Base-by-base conservation (phyloP, 1,140 invertebrate species). In the Cotesia typhae region DNA sequence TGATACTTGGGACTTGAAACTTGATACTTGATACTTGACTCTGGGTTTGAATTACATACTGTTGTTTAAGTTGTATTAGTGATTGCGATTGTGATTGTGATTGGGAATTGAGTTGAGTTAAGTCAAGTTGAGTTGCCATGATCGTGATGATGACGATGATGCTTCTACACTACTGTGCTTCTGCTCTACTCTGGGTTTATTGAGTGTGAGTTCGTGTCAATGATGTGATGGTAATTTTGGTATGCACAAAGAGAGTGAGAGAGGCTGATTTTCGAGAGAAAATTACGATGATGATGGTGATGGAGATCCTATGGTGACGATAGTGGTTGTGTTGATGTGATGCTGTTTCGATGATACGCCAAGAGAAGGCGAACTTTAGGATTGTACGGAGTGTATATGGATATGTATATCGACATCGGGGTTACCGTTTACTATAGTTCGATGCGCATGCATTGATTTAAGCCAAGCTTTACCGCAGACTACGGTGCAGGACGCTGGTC, bases 381-480 rank as follows among this genome's bases (percentile, higher is more conserved):
- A 9, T 38, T 36, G 53, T 52, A 12, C 59, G n/a, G 12, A 51
- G 38, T 41, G 38, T 41, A 41, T 41, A 41, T 41, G 38, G 5
- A 41, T 41, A 5, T 20, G n/a, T 17, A 55, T 47, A 36, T 52
- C 4, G 47, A 17, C 35, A 28, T 17, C 12, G 35, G 9, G 52
- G 38, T 41, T 17, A n/a, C 41, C 53, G 38, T 70, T 38, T 28
- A 14, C 59, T 70, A 70, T 41, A 41, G 59, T 51, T 70, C 59
- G 59, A 70, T 70, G 41, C 59, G 57, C 57, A 70, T 70, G 68
- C 59, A 70, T 70, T 70, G 68, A 63, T 70, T 63, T 41, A 60
- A 70, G 59, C 59, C 52, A 60, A 70, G 57, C 68, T 59, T 70
- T 70, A 70, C 68, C 68, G 59, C 68, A 41, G 10, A 61, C 38